Percentiles rank a stretch among this genome's conserved stretches.
Evolutionary conservation across 2,888 invertebrate genomes (phyloP).

Genomic region (Noctua comes): DNA sequence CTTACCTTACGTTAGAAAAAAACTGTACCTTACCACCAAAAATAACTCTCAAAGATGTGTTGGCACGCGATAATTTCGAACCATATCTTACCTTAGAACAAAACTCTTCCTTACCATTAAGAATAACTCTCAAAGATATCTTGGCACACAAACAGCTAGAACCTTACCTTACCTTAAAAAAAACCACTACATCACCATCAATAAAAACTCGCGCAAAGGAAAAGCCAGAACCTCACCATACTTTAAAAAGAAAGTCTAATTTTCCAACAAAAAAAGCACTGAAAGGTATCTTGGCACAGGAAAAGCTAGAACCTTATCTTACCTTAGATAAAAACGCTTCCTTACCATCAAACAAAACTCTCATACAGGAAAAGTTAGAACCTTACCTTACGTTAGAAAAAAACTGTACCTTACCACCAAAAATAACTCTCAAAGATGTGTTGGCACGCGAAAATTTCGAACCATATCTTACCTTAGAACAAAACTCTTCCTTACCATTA

Average conservation of each 20-base stretch:
- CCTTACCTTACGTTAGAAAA: background rate
- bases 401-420: background rate
- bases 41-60: background rate
- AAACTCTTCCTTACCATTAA: background rate
- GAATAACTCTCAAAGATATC: conserved; percentile 4
- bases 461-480: background rate
- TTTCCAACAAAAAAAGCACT: background rate
- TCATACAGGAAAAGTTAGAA: background rate
- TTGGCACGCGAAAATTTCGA: background rate
- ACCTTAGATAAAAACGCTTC: background rate
- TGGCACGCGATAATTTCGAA: background rate
- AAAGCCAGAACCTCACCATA: background rate
- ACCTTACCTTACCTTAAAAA: background rate
- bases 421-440: background rate
- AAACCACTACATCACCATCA: background rate
- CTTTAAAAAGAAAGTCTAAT: background rate
- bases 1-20: background rate
- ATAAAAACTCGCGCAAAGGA: background rate
- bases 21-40: background rate
- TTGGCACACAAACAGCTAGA: background rate
- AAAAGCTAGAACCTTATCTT: background rate
- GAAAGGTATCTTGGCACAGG: background rate
- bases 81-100: background rate
- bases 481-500: background rate
- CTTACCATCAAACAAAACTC: background rate